Evolutionary conservation across 1,140 invertebrate species (phyloP).

Genomic region (Rhyzopertha dominica): DNA sequence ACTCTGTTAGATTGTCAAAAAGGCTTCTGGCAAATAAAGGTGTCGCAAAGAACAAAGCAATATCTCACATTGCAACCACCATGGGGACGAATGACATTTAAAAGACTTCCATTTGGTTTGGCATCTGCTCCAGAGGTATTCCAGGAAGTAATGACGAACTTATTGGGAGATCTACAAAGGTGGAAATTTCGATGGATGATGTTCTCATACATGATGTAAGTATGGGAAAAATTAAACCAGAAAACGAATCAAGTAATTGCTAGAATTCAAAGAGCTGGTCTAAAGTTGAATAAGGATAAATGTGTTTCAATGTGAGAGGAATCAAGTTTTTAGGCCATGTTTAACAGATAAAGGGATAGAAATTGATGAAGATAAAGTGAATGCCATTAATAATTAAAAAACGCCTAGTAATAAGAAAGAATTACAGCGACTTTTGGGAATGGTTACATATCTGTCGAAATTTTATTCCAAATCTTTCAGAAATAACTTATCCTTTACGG

Average conservation of each 20-base stretch:
- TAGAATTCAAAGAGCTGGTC: slow-evolving; percentile 23
- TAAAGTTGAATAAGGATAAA: slow-evolving; percentile 32
- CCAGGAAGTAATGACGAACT: slow-evolving; percentile 38
- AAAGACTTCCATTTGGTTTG: slow-evolving; percentile 35
- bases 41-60: no score
- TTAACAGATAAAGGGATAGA: slow-evolving; percentile 39
- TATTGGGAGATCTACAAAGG: slow-evolving; percentile 30
- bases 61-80: no score
- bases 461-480: slow-evolving; percentile 35
- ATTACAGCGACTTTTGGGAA: slow-evolving; percentile 39
- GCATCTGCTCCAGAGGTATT: slow-evolving; percentile 39
- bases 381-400: slow-evolving; percentile 40
- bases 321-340: slow-evolving; percentile 40
- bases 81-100: no score
- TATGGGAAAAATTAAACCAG: slow-evolving; percentile 32
- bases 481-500: slow-evolving; percentile 13
- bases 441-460: slow-evolving; percentile 42
- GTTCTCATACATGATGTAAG: slow-evolving; percentile 36
- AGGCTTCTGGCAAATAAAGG: no score
- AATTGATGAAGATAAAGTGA: slow-evolving; percentile 35
- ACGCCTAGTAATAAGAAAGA: slow-evolving; percentile 34
- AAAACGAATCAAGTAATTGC: slow-evolving; percentile 27
- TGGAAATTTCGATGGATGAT: slow-evolving; percentile 40
- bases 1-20: no score
- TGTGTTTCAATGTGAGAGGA: slow-evolving; percentile 29